Percentiles rank a stretch among this genome's conserved stretches.
phyloP scores from a whole-genome alignment of 2,888 invertebrate species.

The Cephus pygmeus region DNA sequence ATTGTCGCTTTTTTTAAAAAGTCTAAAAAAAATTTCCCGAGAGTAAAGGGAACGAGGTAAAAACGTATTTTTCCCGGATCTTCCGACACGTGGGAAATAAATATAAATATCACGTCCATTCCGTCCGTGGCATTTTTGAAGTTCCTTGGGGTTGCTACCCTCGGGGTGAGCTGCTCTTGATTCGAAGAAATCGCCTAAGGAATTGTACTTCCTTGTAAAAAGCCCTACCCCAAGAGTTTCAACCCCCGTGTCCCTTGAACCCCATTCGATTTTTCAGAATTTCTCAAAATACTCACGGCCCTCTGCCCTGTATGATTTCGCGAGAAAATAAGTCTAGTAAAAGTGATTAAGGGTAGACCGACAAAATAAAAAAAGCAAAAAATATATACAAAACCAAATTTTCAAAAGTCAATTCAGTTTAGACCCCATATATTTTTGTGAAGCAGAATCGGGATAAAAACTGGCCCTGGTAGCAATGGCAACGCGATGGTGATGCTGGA shows the following conservation, averaged over 20 bases:
- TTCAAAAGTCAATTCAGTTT: neutral
- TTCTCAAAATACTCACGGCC: neutral
- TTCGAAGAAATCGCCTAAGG: neutral
- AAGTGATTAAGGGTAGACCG: neutral
- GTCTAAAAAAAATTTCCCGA: neutral
- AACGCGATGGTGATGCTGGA: neutral
- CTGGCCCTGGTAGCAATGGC: neutral
- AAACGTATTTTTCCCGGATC: neutral
- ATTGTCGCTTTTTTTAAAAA: slow-evolving; percentile 20
- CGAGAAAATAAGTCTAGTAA: neutral
- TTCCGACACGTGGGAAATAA: neutral
- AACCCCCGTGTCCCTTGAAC: neutral
- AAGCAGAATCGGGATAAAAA: too few species aligned
- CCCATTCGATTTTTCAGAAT: neutral
- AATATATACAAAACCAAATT: too few species aligned
- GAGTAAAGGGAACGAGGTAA: neutral
- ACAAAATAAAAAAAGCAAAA: too few species aligned
- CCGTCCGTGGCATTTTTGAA: neutral
- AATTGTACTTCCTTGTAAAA: neutral
- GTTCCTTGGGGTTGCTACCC: neutral
- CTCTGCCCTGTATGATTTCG: neutral
- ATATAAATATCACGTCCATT: neutral
- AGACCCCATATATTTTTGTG: too few species aligned
- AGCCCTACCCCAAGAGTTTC: neutral
- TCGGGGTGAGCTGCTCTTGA: neutral